Evolutionary conservation across 1,140 invertebrate species (phyloP), one percentile per base, ranked within the genome.

Genomic region (Gyrodactylus salaris): DNA sequence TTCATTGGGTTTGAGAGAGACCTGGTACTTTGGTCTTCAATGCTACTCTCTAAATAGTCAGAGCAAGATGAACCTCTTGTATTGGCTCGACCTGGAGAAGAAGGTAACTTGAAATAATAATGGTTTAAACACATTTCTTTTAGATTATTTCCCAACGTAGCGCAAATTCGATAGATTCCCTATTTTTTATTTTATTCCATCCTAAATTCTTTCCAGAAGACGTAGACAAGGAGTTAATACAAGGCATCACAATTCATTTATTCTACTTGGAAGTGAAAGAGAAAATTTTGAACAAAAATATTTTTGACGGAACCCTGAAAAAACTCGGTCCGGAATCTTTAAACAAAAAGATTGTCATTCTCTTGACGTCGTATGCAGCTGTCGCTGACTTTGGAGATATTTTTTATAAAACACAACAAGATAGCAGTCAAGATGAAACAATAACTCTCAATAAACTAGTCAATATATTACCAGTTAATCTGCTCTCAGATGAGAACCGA

Each of bases 1-100:
- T 54, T 54, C 95, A 68, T 96, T 99, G 79, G 94, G 94, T 71
- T 85, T 99, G 21, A 84, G 95, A 74, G 95, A 99, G 83, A 92
- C 97, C 74, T 99, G 94, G 94, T 99, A 96, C 83, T 99, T 99
- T 83, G 95, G 94, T 70, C 85, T 99, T 7, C 94, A 98, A 81
- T 98, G 94, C 82, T 90, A 89, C 75, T 94, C 98, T 82, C 89
- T 87, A 75, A 98, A 98, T 81, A 91, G 89, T 26, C 91, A 94
- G 34, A 54, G n/a, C n/a, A 54, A 54, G n/a, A 54, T 54, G 34
- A 7, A 54, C n/a, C 34, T 54, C 79, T 85, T 89, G 75, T 94
- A 92, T 26, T 99, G 95, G 95, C 88, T 99, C 75, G 97, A 98
- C 82, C 85, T 96, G 74, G 96, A 98, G 81, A 98, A 97, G 85